These are phyloP conservation scores for Tringa solitaria DNA, from an alignment of 2,113 vertebrate species.

Conservation along the genomic window DNA sequence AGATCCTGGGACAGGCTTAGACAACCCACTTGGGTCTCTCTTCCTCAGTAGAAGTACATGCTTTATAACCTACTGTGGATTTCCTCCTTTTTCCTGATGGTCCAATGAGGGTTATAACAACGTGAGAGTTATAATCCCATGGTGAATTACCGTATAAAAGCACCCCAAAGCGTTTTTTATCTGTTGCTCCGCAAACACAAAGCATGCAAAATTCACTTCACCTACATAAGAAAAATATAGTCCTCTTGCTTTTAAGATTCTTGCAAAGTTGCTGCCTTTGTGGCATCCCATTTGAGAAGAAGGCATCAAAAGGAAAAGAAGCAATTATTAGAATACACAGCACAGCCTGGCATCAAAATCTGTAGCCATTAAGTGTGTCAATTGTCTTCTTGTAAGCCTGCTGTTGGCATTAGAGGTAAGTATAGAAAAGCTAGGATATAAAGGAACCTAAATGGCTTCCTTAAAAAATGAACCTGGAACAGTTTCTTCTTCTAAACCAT, in stretches of 20 bases:
- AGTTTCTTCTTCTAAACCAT: slow-evolving; percentile 56
- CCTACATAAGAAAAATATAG: neutral
- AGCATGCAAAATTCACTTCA: neutral
- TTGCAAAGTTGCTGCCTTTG: neutral
- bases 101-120: neutral
- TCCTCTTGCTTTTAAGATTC: neutral
- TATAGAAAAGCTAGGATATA: slow-evolving; percentile 54
- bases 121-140: neutral
- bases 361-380: slow-evolving; percentile 27
- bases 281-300: neutral
- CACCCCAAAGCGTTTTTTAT: neutral
- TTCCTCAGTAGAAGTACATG: neutral
- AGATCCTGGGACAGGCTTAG: neutral
- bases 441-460: slow-evolving; percentile 57
- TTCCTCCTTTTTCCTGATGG: neutral
- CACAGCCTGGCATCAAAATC: slow-evolving; percentile 34
- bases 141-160: neutral
- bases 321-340: neutral
- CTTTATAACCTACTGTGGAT: neutral
- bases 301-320: neutral
- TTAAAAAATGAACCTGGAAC: slow-evolving; percentile 57
- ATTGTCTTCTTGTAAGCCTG: slow-evolving; percentile 56
- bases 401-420: slow-evolving; percentile 37
- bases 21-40: neutral
- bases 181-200: neutral